phyloP scores from a whole-genome alignment of 2,888 invertebrate genomes.

The Brassicogethes aeneus region DNA sequence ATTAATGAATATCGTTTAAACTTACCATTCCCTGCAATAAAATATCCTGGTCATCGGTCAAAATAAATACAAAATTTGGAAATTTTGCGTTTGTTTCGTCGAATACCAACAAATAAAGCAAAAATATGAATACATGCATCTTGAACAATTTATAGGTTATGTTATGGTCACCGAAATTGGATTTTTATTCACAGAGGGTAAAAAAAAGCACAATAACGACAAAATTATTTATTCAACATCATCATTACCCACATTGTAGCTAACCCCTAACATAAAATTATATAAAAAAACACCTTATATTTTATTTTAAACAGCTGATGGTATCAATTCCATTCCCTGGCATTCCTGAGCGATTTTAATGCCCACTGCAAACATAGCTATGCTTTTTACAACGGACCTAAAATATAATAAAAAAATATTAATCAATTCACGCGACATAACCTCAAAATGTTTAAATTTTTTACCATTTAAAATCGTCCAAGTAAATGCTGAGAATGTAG shows the following conservation, averaged over 20 bases:
- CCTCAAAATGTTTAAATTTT: constrained; percentile 21
- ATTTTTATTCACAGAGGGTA: too few species aligned
- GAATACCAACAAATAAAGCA: too few species aligned
- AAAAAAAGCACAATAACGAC: too few species aligned
- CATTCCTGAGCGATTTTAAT: constrained; percentile 68
- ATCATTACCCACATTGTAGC: too few species aligned
- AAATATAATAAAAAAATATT: constrained; percentile 6
- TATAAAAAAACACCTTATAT: too few species aligned
- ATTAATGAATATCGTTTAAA: constrained; percentile 13
- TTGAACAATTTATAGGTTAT: too few species aligned
- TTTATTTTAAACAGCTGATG: constrained; percentile 37
- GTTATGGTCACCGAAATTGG: too few species aligned
- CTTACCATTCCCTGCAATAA: constrained; percentile 69
- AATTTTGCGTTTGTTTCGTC: too few species aligned
- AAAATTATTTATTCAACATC: too few species aligned
- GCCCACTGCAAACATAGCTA: constrained; percentile 64
- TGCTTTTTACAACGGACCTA: constrained; percentile 73
- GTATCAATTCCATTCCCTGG: constrained; percentile 62
- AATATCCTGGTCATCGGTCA: constrained; percentile 83
- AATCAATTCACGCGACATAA: constrained; percentile 8
- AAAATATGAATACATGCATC: too few species aligned
- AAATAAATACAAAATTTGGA: constrained; percentile 71
- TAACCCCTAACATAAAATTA: too few species aligned
- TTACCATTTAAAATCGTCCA: constrained; percentile 70
- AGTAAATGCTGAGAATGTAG: constrained; percentile 54